Evolutionary conservation across 2,113 vertebrate genomes (phyloP), one percentile per base, ranked within the genome.

Genomic region (Dromas ardeola): DNA sequence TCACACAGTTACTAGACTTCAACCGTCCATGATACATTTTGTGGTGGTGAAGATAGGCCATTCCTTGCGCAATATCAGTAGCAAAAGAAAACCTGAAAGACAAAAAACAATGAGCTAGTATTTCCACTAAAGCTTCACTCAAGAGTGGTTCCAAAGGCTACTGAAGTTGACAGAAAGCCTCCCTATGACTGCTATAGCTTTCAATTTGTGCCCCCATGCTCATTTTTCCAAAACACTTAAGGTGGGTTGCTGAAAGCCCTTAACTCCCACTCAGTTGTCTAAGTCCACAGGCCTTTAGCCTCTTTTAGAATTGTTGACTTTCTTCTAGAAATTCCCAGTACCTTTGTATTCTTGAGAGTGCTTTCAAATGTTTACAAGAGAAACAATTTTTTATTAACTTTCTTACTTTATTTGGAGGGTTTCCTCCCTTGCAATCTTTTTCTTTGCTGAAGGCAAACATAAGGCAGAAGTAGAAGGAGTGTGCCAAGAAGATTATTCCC

Each of bases 41-140:
- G 90, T 98, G 97, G 32, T 99, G 98, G 95, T 99, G 98, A 42
- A 99, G 98, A 90, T 98, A 99, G 2, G 98, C 98, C 98, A 99
- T 98, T 42, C 98, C 98, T 80, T 99, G 96, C 10, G 98, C 98
- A 53, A 99, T 97, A 87, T 99, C 98, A 40, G 97, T 98, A 21
- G 98, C 98, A 63, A 99, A 99, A 43, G 99, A 99, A 95, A 99
- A 99, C 84, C 99, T 99, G 95, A 92, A 91, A 74, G 19, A 49
- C 40, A 97, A 87, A 91, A 89, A 67, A 30, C 27, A 71, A 12
- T 40, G 15, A 59, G 14, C 3, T 61, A 56, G 3, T 78, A 77
- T 78, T 83, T 70, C 32, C 13, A 53, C 4, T 83, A 72, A 90
- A 43, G 29, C 5, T 86, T 72, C 38, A 62, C 3, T 40, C 13